A percentile compares a stretch with the other conserved stretches of the same genome.
phyloP scores from a whole-genome alignment of 2,888 invertebrate species.

The Melinopterus prodromus region DNA sequence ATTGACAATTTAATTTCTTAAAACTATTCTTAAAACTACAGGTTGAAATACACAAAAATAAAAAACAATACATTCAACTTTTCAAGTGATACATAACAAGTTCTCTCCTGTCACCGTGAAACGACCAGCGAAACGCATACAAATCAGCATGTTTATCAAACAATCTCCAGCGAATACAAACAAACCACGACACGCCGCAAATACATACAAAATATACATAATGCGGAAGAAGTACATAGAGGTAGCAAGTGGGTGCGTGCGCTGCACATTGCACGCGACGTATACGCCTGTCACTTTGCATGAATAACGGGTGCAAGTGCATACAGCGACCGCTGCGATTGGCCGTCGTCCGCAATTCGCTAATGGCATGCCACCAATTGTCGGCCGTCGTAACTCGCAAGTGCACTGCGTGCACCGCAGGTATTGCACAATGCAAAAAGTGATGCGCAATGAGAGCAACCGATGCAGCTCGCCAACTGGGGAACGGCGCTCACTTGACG shows the following conservation, averaged over 20 bases:
- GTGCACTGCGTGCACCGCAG: slow-evolving; percentile 25
- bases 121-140: background rate
- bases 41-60: no score
- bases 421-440: slow-evolving; percentile 33
- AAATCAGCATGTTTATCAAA: background rate
- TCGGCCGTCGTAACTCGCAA: slow-evolving; percentile 38
- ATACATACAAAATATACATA: background rate
- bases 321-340: slow-evolving; percentile 40
- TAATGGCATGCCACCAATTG: slow-evolving; percentile 41
- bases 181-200: background rate
- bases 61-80: no score
- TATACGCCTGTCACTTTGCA: slow-evolving; percentile 34
- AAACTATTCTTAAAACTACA: no score
- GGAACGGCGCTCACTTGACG: background rate
- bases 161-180: background rate
- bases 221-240: background rate
- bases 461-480: background rate
- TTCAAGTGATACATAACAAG: no score
- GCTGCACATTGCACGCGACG: background rate
- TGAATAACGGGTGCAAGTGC: slow-evolving; percentile 42
- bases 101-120: background rate
- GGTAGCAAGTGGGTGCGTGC: background rate
- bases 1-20: no score
- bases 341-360: slow-evolving; percentile 40
- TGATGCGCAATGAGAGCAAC: slow-evolving; percentile 28